Percentiles rank a stretch among this genome's conserved stretches.
Conservation (phyloP, 2,888 invertebrate genomes). For the Habrosyne pyritoides region DNA sequence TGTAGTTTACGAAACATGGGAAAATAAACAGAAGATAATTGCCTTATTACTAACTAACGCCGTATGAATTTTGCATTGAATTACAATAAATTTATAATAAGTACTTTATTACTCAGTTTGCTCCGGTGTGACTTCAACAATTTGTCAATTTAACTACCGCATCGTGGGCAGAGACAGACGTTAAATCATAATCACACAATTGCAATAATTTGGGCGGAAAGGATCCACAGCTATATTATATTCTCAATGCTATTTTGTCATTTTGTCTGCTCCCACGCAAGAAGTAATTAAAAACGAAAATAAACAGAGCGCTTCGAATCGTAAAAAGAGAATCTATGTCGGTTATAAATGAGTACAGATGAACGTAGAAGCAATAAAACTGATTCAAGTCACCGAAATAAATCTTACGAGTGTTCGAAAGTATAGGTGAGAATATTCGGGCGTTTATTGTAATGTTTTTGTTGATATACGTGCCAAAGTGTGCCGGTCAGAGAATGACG, state of each 20-base stretch:
- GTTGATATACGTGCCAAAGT: conserved; percentile 57
- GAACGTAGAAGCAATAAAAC: conserved; percentile 79
- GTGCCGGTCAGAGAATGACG: conserved; percentile 59
- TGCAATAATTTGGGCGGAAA: conserved; percentile 28
- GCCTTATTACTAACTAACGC: not conserved
- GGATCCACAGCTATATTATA: conserved; percentile 38
- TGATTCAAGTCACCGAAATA: conserved; percentile 80
- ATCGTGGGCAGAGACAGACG: conserved; percentile 44
- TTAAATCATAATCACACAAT: conserved; percentile 60
- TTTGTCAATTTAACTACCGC: conserved; percentile 57
- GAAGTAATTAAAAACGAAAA: conserved; percentile 84
- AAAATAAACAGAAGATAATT: not conserved
- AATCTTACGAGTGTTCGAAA: conserved; percentile 73
- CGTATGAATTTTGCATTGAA: conserved; percentile 35
- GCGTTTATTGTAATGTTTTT: conserved; percentile 60
- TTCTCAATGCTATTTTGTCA: conserved; percentile 71
- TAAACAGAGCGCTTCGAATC: conserved; percentile 82
- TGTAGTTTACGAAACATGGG: not conserved
- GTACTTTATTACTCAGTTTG: conserved; percentile 45
- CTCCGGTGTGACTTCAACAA: conserved; percentile 43
- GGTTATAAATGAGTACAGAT: conserved; percentile 82
- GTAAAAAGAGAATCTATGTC: conserved; percentile 81
- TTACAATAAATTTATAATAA: conserved; percentile 43
- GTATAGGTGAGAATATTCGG: conserved; percentile 68
- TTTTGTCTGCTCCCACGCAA: conserved; percentile 74